Conservation (phyloP, 2,888 invertebrate species). For the Orchesellides sinensis region DNA sequence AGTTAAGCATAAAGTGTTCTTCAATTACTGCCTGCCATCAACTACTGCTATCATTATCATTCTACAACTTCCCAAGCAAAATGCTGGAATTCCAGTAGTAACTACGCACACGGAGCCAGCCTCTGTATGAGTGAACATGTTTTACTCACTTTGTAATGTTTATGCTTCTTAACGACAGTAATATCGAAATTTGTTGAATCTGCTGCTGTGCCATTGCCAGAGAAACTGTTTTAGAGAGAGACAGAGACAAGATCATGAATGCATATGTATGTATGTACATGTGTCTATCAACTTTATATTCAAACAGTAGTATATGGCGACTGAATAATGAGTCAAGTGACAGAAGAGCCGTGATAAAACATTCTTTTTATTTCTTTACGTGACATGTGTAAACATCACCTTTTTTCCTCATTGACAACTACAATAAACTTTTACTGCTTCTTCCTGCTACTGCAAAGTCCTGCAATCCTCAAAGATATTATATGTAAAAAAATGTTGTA, state of each 20-base stretch:
- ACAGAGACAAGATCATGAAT: not conserved
- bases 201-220: no score
- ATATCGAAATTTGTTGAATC: not conserved
- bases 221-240: no score
- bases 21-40: conserved; percentile 22
- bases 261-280: no score
- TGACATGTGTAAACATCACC: conserved; percentile 73
- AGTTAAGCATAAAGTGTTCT: conserved; percentile 39
- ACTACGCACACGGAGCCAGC: not conserved
- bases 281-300: no score
- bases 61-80: conserved; percentile 3
- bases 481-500: not conserved
- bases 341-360: conserved; percentile 68
- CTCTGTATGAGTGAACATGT: not conserved
- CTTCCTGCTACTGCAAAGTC: not conserved
- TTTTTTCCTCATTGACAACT: conserved; percentile 53
- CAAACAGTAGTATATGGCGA: conserved; percentile 20
- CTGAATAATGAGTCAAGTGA: conserved; percentile 69
- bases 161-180: not conserved
- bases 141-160: not conserved
- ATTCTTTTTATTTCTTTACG: conserved; percentile 67
- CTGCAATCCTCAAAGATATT: not conserved
- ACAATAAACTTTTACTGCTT: conserved; percentile 49
- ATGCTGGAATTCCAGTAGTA: conserved; percentile 13
- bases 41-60: not conserved